A percentile compares a stretch with the other conserved stretches of the same genome.
phyloP scores from a whole-genome alignment of 2,888 invertebrate species.

The Siphonodentalium dalli region DNA sequence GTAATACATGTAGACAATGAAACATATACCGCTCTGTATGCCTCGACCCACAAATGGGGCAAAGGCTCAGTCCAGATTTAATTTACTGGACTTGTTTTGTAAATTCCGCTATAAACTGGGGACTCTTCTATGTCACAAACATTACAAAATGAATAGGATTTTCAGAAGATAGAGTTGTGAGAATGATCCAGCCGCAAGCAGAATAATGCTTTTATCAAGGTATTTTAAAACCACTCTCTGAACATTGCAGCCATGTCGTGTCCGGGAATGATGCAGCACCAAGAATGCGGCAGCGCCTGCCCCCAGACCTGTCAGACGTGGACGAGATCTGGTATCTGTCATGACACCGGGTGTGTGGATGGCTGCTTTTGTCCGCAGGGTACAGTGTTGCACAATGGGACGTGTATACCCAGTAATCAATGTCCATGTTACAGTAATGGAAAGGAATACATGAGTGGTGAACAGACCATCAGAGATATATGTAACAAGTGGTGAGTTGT shows the following conservation, averaged over 20 bases:
- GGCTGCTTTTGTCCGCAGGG: constrained; percentile 89
- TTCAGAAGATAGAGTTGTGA: no score
- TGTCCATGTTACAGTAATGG: constrained; percentile 82
- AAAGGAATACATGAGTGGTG: constrained; percentile 39
- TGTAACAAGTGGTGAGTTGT: constrained; percentile 57
- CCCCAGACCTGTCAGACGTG: constrained; percentile 76
- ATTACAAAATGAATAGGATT: no score
- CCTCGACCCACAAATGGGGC: no score
- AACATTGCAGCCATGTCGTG: constrained; percentile 86
- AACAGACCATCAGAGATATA: constrained; percentile 45
- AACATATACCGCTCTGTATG: no score
- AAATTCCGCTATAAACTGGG: no score
- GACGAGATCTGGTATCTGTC: constrained; percentile 32
- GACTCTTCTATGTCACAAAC: no score
- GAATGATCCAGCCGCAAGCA: no score
- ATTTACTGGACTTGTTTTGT: no score
- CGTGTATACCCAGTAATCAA: constrained; percentile 78
- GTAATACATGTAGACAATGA: no score
- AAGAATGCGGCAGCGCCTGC: constrained; percentile 77
- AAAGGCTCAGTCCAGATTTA: no score
- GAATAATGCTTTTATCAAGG: no score
- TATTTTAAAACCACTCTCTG: no score
- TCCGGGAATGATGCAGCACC: constrained; percentile 77
- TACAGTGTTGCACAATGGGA: constrained; percentile 76
- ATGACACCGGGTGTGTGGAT: constrained; percentile 76